Conservation (phyloP, 2,797 vertebrate species). For the Brachymystax lenok region DNA sequence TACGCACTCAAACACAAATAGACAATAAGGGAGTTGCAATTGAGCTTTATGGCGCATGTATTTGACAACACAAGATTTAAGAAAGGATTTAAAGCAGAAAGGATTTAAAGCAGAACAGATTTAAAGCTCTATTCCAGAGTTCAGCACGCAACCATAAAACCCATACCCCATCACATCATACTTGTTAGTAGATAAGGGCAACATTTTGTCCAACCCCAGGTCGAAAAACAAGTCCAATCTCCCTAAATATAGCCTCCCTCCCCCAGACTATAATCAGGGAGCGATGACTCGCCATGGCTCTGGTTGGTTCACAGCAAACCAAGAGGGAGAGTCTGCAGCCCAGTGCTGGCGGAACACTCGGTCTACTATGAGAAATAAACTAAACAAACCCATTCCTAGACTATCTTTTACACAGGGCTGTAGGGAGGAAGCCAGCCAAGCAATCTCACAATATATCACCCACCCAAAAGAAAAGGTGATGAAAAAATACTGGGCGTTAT, state of each 20-base stretch:
- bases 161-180: not conserved
- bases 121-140: conserved; percentile 13
- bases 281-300: conserved; percentile 1
- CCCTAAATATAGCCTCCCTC: conserved; percentile 3
- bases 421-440: conserved; percentile 25
- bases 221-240: not conserved
- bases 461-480: conserved; percentile 50
- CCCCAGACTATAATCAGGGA: conserved; percentile 3
- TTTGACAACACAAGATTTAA: conserved; percentile 4
- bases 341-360: not conserved
- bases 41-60: not conserved
- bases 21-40: not conserved
- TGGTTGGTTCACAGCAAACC: conserved; percentile 16
- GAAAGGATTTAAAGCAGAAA: not conserved
- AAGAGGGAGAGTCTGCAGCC: conserved; percentile 9
- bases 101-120: not conserved
- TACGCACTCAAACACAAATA: not conserved
- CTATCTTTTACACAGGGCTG: conserved; percentile 29
- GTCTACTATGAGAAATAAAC: not conserved
- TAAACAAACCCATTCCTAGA: not conserved
- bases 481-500: conserved; percentile 48
- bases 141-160: not conserved
- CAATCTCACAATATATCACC: conserved; percentile 52
- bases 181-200: not conserved
- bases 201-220: not conserved